Evolutionary conservation across 2,888 invertebrate species (phyloP).

Genomic region (Tetheella fluctuosa): DNA sequence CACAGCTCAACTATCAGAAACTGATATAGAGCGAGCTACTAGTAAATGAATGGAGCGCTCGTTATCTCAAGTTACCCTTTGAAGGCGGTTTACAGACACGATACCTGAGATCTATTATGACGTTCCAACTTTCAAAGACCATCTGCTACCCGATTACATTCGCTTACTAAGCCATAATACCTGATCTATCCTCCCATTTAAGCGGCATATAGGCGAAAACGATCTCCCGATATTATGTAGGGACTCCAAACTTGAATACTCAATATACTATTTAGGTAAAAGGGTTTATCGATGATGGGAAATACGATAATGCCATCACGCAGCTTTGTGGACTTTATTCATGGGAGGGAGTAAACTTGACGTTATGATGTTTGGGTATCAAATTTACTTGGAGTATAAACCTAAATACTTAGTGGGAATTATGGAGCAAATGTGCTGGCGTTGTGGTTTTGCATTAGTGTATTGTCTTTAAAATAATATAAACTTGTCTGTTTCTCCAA

Average conservation of each 20-base stretch:
- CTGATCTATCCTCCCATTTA: constrained; percentile 44
- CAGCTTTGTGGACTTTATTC: constrained; percentile 54
- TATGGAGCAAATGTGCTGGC: neutral
- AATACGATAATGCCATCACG: constrained; percentile 62
- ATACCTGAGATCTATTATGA: constrained; percentile 49
- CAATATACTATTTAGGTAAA: constrained; percentile 72
- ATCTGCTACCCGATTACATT: constrained; percentile 41
- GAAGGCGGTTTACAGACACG: constrained; percentile 27
- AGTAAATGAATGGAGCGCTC: constrained; percentile 37
- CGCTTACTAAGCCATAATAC: constrained; percentile 34
- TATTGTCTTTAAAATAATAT: too few relatives aligned
- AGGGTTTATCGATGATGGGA: constrained; percentile 72
- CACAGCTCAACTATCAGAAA: constrained; percentile 3
- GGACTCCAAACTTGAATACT: constrained; percentile 56
- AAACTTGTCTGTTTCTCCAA: too few relatives aligned
- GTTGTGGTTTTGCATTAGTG: too few relatives aligned
- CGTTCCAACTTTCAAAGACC: constrained; percentile 47
- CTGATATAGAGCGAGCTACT: constrained; percentile 5
- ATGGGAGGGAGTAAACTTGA: constrained; percentile 48
- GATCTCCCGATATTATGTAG: constrained; percentile 47
- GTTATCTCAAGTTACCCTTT: constrained; percentile 43
- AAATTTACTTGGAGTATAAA: constrained; percentile 8
- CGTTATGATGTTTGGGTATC: constrained; percentile 36
- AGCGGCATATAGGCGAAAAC: constrained; percentile 31
- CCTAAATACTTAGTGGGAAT: neutral